Base-by-base conservation (phyloP, 2,797 vertebrate genomes). In the Linurgus olivaceus region DNA sequence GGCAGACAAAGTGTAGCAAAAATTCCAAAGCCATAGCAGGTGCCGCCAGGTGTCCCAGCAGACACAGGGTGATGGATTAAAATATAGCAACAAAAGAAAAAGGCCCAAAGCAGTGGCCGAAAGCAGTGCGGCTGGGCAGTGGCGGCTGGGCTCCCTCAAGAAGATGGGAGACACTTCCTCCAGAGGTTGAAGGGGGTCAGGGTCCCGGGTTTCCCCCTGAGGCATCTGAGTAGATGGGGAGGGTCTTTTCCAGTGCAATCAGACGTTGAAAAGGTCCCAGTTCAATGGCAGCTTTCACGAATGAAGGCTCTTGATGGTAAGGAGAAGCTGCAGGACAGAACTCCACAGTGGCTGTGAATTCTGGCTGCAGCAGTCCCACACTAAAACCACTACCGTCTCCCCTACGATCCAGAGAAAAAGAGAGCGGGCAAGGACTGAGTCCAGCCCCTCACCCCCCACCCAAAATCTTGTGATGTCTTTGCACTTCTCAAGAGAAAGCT, bases 111-210 rank as follows among this genome's bases (percentile, higher is more conserved):
- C 26, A 37, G 28, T 25, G n/a, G 21, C 38, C n/a, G 61, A 38
- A 38, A 55, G 14, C 62, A 55, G 50, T 3, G 10, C 5, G 42
- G 14, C 28, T 47, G 23, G 50, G 28, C 21, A 26, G 28, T 26
- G 17, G 50, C 0, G 0, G 7, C n/a, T 12, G 17, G 13, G 33
- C 8, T 38, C 14, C 50, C 0, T 0, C 17, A 37, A 16, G 33
- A 5, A 54, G 13, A 12, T 0, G 0, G 14, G 28, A 38, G 28
- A n/a, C 0, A 4, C 11, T 55, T 13, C 28, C 8, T 11, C 33
- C 2, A 1, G 42, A 38, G 33, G 13, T 3, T 17, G 12, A 10
- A 8, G 20, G 26, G 13, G 10, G 5, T 55, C 5, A 10, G 11
- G 8, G 28, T 47, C 50, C 28, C 0, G 1, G 6, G 4, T 26